Evolutionary conservation across 2,113 vertebrate species (phyloP), one percentile per base, ranked within the genome.

Genomic region (Megaceryle torquata): DNA sequence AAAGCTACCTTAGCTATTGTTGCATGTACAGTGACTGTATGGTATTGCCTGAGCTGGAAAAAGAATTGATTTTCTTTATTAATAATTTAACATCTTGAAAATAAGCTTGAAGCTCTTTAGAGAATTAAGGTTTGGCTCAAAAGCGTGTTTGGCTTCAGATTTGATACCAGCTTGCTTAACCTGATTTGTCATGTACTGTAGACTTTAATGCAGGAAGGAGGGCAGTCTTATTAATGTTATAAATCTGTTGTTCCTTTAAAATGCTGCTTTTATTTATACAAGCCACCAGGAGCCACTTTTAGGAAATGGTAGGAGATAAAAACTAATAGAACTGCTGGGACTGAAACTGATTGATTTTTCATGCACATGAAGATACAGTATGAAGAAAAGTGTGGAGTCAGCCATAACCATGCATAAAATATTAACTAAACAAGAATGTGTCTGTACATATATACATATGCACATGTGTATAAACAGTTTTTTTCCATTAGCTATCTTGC

Each of bases 231-330:
- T 95, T 95, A 91, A 94, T 91, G 79, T 81, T 95, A 83, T 95
- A 94, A 97, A 90, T 95, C 94, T 95, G 60, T 85, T 94, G 28
- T 93, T 96, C 86, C 67, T 91, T 79, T 94, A 88, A 96, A 92
- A 94, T 77, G 48, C 37, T 86, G 59, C 35, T 91, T 96, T 94
- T 91, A 89, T 88, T 91, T 95, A 54, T 96, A 44, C 25, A 87
- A 86, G 67, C 68, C 50, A 85, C 39, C 39, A 85, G n/a, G 43
- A 96, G 11, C 31, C 53, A 59, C 50, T 96, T 95, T 79, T 84
- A 93, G 94, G 88, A 97, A 90, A 91, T 92, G 33, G 71, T 75
- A 46, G 50, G 74, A 82, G 70, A 71, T 88, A 79, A 91, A 86
- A 92, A 35, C 50, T 79, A 75, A 91, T 44, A 80, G 82, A 94